These are phyloP conservation scores for Caenorhabditis tropicalis DNA, from an alignment of 1,140 invertebrate species.

Conservation along the genomic window DNA sequence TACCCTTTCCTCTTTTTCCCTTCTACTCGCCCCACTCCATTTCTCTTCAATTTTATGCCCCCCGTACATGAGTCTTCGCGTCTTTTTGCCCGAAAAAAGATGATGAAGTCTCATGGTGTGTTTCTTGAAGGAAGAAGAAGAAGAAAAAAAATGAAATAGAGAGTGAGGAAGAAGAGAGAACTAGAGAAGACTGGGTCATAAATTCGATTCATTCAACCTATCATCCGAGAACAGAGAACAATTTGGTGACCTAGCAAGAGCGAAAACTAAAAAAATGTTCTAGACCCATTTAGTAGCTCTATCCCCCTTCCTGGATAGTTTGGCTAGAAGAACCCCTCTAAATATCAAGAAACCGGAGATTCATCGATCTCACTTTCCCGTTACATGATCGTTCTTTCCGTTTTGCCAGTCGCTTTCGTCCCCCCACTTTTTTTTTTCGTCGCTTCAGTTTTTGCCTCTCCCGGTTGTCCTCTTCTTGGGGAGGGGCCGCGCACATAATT, in stretches of 20 bases:
- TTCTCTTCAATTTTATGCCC: neutral
- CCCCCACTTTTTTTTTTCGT: neutral
- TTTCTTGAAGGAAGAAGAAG: neutral
- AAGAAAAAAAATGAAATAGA: neutral
- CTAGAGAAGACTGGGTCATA: neutral
- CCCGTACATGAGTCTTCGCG: neutral
- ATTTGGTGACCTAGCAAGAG: neutral
- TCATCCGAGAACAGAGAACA: neutral
- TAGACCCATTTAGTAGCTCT: too few species aligned
- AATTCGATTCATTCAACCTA: neutral
- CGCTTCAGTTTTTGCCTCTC: neutral
- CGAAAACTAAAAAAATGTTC: neutral
- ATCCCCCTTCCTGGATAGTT: too few species aligned
- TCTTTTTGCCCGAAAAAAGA: neutral
- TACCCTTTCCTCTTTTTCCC: neutral
- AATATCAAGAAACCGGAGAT: neutral
- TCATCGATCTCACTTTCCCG: neutral
- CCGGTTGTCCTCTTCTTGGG: conserved; percentile 29
- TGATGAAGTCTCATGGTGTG: neutral
- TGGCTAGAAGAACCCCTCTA: neutral
- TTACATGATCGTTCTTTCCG: neutral
- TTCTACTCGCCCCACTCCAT: neutral
- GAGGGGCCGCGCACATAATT: conserved; percentile 38
- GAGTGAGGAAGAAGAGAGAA: neutral
- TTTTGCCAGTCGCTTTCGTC: neutral